Conservation (phyloP, 2,113 vertebrate genomes). For the Nestor notabilis region DNA sequence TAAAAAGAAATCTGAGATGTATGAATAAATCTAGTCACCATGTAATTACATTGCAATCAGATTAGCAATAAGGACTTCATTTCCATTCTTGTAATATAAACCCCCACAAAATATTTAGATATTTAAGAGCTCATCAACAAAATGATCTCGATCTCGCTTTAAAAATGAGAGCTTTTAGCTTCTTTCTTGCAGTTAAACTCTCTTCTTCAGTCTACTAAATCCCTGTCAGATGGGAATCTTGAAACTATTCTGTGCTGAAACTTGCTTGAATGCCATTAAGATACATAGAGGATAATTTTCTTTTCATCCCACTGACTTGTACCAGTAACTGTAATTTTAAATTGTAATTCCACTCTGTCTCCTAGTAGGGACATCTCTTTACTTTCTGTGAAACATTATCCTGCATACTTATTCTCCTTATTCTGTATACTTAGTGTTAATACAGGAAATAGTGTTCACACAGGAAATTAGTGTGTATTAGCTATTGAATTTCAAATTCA, state of each 20-base stretch:
- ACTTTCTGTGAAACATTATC: not conserved
- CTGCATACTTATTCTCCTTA: not conserved
- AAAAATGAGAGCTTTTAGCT: not conserved
- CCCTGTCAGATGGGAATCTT: not conserved
- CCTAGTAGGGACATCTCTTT: not conserved
- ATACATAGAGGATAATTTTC: not conserved
- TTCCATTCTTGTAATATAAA: not conserved
- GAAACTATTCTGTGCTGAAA: not conserved
- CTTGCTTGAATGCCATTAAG: not conserved
- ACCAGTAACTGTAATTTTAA: not conserved
- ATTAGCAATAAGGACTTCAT: slow-evolving; percentile 23
- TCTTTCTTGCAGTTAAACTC: not conserved
- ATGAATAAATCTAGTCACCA: not conserved
- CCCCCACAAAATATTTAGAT: not conserved
- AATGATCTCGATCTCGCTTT: not conserved
- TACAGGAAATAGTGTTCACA: slow-evolving; percentile 26
- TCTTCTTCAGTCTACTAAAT: not conserved
- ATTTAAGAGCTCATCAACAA: not conserved
- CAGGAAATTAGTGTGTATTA: slow-evolving; percentile 44
- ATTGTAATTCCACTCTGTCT: not conserved
- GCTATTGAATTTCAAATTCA: slow-evolving; percentile 53
- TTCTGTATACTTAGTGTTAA: not conserved
- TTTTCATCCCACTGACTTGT: not conserved
- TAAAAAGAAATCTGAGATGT: not conserved
- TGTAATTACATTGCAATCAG: slow-evolving; percentile 37